These are phyloP conservation scores for Bombus turneri DNA, from an alignment of 1,140 invertebrate species.

Conservation along the genomic window DNA sequence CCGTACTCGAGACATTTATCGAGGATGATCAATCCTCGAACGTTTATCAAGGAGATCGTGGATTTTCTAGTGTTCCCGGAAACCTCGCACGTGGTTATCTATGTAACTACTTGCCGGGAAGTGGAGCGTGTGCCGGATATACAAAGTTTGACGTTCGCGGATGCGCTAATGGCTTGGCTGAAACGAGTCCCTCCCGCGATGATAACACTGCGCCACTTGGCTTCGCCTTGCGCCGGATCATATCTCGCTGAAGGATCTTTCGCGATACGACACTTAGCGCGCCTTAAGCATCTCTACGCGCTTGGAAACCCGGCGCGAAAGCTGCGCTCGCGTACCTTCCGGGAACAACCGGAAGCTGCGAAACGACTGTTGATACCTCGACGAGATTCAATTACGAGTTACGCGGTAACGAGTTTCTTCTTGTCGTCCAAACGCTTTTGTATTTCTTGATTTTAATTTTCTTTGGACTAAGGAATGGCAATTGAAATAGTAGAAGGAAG, in stretches of 20 bases:
- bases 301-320: neutral
- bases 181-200: constrained; percentile 60
- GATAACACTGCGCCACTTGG: constrained; percentile 56
- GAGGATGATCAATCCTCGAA: neutral
- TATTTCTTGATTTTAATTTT: neutral
- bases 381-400: constrained; percentile 11
- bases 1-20: neutral
- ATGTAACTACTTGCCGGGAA: constrained; percentile 31
- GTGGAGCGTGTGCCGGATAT: constrained; percentile 54
- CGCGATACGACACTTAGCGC: constrained; percentile 46
- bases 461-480: neutral
- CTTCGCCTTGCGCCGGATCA: constrained; percentile 49
- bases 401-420: neutral
- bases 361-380: neutral
- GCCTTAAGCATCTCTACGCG: constrained; percentile 47
- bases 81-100: constrained; percentile 25
- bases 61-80: neutral
- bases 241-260: constrained; percentile 65
- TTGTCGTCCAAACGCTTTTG: neutral
- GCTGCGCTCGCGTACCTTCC: neutral
- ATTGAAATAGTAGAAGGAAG: neutral
- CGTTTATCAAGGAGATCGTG: constrained; percentile 1
- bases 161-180: constrained; percentile 65
- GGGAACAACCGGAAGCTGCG: neutral
- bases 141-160: constrained; percentile 66